phyloP scores from a whole-genome alignment of 2,797 vertebrate species.

The Mastacembelus armatus region DNA sequence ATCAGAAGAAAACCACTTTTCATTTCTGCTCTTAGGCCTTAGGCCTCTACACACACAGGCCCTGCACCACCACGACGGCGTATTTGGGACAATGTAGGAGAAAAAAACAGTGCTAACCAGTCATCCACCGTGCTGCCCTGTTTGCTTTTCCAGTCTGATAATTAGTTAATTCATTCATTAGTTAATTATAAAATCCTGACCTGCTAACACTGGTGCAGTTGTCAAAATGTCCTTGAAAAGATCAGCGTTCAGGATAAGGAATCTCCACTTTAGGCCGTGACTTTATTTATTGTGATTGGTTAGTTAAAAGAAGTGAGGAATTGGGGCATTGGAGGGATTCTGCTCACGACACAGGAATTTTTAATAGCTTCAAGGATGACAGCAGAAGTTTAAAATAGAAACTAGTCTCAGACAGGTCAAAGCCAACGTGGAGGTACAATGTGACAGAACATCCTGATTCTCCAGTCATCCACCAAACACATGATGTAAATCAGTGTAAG shows the following conservation, averaged over 20 bases:
- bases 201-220: not conserved
- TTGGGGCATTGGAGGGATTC: not conserved
- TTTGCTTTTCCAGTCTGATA: not conserved
- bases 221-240: conserved; percentile 8
- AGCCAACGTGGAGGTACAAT: conserved; percentile 15
- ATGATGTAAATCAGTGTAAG: conserved; percentile 49
- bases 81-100: too few species aligned
- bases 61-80: too few species aligned
- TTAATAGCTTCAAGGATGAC: conserved; percentile 28
- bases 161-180: too few species aligned
- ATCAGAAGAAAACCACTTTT: too few species aligned
- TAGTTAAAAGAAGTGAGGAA: not conserved
- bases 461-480: not conserved
- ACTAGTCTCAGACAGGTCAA: conserved; percentile 9
- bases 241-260: not conserved
- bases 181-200: not conserved
- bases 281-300: not conserved
- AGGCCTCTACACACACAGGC: too few species aligned
- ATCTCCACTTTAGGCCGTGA: not conserved
- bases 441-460: conserved; percentile 30
- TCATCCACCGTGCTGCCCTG: too few species aligned
- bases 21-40: too few species aligned
- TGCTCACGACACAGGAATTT: not conserved
- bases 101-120: too few species aligned
- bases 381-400: conserved; percentile 42